phyloP scores from a whole-genome alignment of 1,140 invertebrate genomes.

The Sinonovacula constricta region DNA sequence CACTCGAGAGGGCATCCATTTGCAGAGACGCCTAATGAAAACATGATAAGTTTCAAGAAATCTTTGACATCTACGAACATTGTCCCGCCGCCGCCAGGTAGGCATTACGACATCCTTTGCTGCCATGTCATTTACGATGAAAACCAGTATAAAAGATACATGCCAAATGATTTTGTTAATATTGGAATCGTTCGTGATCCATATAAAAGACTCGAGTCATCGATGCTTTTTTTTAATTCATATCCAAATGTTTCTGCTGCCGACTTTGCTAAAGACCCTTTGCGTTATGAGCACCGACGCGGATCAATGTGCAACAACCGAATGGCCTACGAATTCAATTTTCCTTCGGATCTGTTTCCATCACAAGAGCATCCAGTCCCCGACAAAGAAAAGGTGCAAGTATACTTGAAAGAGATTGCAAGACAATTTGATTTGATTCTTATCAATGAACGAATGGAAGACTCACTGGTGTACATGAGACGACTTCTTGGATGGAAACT shows the following conservation, averaged over 20 bases:
- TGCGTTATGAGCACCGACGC: slow-evolving; percentile 36
- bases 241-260: slow-evolving; percentile 28
- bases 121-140: slow-evolving; percentile 59
- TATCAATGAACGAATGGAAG: slow-evolving; percentile 80
- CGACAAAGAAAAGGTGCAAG: slow-evolving; percentile 33
- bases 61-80: slow-evolving; percentile 20
- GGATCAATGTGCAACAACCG: slow-evolving; percentile 57
- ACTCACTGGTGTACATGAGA: slow-evolving; percentile 79
- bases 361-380: slow-evolving; percentile 4
- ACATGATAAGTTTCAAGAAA: slow-evolving; percentile 50
- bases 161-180: slow-evolving; percentile 57
- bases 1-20: not conserved
- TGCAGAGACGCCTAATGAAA: slow-evolving; percentile 25
- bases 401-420: slow-evolving; percentile 30
- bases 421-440: slow-evolving; percentile 79
- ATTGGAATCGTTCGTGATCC: slow-evolving; percentile 62
- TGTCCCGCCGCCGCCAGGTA: slow-evolving; percentile 31
- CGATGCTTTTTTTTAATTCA: slow-evolving; percentile 56
- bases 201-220: slow-evolving; percentile 54
- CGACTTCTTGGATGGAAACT: slow-evolving; percentile 79
- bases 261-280: slow-evolving; percentile 32
- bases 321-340: slow-evolving; percentile 61
- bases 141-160: slow-evolving; percentile 29
- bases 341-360: slow-evolving; percentile 37
- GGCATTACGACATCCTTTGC: slow-evolving; percentile 60